Conservation (phyloP, 2,113 vertebrate species). For the Gasterosteus aculeatus region DNA sequence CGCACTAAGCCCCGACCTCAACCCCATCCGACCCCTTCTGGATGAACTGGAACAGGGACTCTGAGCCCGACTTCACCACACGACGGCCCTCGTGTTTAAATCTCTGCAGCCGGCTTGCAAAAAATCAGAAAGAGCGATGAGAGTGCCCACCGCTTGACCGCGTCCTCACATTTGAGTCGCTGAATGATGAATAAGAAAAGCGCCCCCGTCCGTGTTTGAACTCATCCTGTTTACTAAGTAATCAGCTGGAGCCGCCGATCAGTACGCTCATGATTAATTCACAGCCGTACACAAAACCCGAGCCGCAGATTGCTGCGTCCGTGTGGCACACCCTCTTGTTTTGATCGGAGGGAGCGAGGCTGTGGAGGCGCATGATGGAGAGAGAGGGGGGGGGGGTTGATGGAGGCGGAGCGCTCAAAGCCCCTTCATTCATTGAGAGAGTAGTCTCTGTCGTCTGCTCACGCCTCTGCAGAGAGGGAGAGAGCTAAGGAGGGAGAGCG, state of each 20-base stretch:
- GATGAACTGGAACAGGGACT: background rate
- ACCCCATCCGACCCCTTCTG: background rate
- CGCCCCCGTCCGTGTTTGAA: background rate
- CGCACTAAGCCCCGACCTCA: background rate
- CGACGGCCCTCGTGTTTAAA: background rate
- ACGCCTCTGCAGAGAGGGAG: conserved; percentile 3
- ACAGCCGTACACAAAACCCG: conserved; percentile 42
- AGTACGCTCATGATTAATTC: conserved; percentile 65
- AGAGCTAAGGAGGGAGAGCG: conserved; percentile 3
- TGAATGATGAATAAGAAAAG: background rate
- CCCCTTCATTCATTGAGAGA: conserved; percentile 77
- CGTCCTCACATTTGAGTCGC: background rate
- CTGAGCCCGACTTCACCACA: background rate
- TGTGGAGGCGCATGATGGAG: background rate
- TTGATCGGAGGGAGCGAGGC: conserved; percentile 49
- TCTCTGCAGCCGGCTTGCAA: background rate
- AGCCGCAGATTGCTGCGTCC: conserved; percentile 33
- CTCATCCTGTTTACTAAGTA: conserved; percentile 19
- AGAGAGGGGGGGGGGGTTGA: conserved; percentile 22
- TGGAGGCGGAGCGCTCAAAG: conserved; percentile 57
- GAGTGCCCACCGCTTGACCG: background rate
- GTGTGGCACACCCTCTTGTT: conserved; percentile 50
- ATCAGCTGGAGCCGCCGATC: conserved; percentile 44
- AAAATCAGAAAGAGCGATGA: background rate
- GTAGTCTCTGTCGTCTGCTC: conserved; percentile 47